Evolutionary conservation across 2,888 invertebrate species (phyloP), one percentile per base, ranked within the genome.

Genomic region (Limnephilus marmoratus): DNA sequence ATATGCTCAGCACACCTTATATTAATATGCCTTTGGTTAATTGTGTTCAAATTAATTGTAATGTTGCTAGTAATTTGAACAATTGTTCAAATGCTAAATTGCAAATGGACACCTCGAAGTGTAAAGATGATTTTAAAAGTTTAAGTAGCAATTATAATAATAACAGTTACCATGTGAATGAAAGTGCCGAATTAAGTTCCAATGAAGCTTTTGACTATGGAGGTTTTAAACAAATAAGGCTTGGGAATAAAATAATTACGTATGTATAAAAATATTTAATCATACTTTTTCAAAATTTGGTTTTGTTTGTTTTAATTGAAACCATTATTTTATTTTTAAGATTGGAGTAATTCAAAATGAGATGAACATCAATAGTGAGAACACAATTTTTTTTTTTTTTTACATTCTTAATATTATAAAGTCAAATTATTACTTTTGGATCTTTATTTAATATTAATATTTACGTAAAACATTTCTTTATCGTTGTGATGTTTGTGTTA

Each of bases 171-270:
- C 24, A 11, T 49, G 31, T 37, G 3, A 86, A 85, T 88, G 49
- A 89, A 89, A 37, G 45, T 31, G n/a, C 41, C 41, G 91, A 85
- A 41, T 13, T 68, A 37, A 90, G 81, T 15, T 29, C 88, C 12
- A 90, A 91, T 87, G 91, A 93, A 80, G 91, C 90, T n/a, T 93
- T 93, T 31, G 91, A 93, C 37, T 93, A 93, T 85, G 92, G 91
- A 82, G 90, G 92, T 41, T 93, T 93, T 83, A 93, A 92, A 81
- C 93, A 93, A 92, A 93, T 93, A 81, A 92, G 93, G 68, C 90
- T 93, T 90, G 93, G 93, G 31, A 93, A 93, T 83, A 93, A 93
- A 92, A 93, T 93, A 34, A 93, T 93, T 45, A 93, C 93, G 5
- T 93, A 93, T 34, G 87, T 87, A 15, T 87, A 87, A 68, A 13